Evolutionary conservation across 1,140 invertebrate species (phyloP).

Genomic region (Temnothorax nylanderi): DNA sequence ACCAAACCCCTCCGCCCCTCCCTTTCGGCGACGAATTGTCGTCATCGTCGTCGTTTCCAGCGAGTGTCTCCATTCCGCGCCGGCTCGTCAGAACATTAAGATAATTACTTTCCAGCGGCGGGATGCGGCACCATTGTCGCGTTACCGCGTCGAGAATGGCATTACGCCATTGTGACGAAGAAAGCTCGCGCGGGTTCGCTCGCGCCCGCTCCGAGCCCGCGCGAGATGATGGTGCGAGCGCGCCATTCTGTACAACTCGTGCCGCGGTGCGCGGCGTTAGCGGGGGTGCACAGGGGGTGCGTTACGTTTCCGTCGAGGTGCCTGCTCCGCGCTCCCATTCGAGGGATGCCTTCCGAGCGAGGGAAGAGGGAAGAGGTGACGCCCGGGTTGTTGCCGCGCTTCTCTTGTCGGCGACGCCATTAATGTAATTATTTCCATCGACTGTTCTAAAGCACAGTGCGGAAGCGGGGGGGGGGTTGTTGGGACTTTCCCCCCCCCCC

Average conservation of each 20-base stretch:
- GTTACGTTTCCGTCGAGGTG: constrained; percentile 58
- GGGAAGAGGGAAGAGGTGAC: constrained; percentile 27
- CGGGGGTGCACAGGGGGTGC: background rate
- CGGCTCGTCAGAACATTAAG: constrained; percentile 75
- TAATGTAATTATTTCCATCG: constrained; percentile 77
- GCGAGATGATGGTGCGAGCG: constrained; percentile 39
- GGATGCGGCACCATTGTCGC: constrained; percentile 72
- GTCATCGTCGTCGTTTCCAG: constrained; percentile 50
- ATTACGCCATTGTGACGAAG: constrained; percentile 74
- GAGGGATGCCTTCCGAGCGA: constrained; percentile 49
- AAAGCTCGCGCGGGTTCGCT: constrained; percentile 62
- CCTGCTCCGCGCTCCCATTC: constrained; percentile 64
- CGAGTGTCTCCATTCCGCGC: constrained; percentile 68
- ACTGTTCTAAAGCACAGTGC: constrained; percentile 58
- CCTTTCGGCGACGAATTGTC: too few species aligned
- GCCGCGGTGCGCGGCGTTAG: constrained; percentile 8
- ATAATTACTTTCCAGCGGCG: constrained; percentile 77
- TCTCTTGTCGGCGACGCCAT: constrained; percentile 67
- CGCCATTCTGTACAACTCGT: constrained; percentile 49
- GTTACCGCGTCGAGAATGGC: constrained; percentile 76
- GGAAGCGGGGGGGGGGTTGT: background rate
- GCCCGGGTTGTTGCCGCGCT: constrained; percentile 61
- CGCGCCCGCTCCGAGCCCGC: background rate
- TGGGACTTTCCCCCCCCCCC: background rate
- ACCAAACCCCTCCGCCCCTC: constrained; percentile 13